Evolutionary conservation across 2,797 vertebrate genomes (phyloP).

Genomic region (Semotilus atromaculatus): DNA sequence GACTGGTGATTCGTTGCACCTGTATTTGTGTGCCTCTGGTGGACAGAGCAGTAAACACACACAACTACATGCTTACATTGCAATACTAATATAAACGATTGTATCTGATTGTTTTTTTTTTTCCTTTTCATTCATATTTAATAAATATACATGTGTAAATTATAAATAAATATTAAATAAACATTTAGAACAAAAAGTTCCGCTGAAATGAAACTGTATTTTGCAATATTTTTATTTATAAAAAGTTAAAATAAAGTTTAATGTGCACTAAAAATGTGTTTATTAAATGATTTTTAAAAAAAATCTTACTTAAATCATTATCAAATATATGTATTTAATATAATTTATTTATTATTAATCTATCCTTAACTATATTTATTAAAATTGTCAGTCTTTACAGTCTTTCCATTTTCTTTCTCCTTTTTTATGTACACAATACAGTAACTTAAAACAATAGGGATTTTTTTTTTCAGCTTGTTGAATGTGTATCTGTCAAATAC

Average conservation of each 20-base stretch:
- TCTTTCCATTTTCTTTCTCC: background rate
- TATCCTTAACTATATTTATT: background rate
- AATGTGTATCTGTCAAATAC: conserved; percentile 16
- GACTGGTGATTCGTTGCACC: conserved; percentile 25
- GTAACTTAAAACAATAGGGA: background rate
- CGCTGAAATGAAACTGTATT: background rate
- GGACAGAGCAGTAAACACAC: conserved; percentile 13
- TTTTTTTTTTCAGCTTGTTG: background rate
- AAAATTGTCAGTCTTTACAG: background rate
- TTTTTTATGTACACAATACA: background rate
- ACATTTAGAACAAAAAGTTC: background rate
- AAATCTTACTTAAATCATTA: background rate
- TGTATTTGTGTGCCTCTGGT: conserved; percentile 37
- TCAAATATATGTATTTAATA: background rate
- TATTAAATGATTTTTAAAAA: background rate
- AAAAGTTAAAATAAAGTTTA: background rate
- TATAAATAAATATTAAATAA: background rate
- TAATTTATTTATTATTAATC: background rate
- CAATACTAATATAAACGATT: background rate
- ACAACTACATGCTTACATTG: background rate
- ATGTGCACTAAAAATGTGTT: background rate
- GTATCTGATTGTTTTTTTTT: no score
- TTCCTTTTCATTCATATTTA: no score
- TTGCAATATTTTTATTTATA: background rate
- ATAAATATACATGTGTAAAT: background rate